Evolutionary conservation across 2,113 vertebrate genomes (phyloP), one percentile per base, ranked within the genome.

Genomic region (Empidonax alnorum): DNA sequence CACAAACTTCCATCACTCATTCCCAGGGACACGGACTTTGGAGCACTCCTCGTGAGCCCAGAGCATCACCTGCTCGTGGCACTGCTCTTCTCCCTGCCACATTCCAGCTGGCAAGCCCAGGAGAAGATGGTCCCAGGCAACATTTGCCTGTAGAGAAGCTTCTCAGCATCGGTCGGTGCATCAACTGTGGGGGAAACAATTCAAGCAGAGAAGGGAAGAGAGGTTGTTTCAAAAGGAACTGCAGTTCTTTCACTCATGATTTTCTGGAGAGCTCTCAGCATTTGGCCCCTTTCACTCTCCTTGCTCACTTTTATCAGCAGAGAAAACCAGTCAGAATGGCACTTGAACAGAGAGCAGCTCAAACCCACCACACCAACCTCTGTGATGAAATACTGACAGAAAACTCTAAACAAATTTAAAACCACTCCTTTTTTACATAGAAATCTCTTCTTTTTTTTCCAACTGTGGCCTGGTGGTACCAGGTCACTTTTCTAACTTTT

Each of bases 101-200:
- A 0, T 10, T 37, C 39, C 14, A 42, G 59, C 75, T 0, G 66
- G 6, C 33, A 33, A 27, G 14, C 0, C 1, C 44, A 49, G 82
- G 25, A 87, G 79, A 2, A 42, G 86, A 37, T 0, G 25, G 42
- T 35, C 22, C 2, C 1, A 4, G 59, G 50, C 61, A 50, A 5
- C 3, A 6, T 27, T 12, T 56, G n/a, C 68, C 53, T 35, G 0
- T 0, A 23, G 31, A 2, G 3, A 20, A 6, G 14, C 52, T 14
- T 4, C 58, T n/a, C 11, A 2, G 55, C 12, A 0, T 4, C 18
- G 0, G 19, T 14, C 0, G 0, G 7, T 0, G 8, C 46, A 3
- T 5, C 20, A 23, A 8, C 10, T 0, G 1, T 4, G 2, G 66
- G 27, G 12, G 31, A 5, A 3, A 0, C 1, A 44, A 6, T 7